Percentiles rank a stretch among this genome's conserved stretches.
Conservation (phyloP, 2,113 vertebrate species). For the Nothobranchius furzeri region DNA sequence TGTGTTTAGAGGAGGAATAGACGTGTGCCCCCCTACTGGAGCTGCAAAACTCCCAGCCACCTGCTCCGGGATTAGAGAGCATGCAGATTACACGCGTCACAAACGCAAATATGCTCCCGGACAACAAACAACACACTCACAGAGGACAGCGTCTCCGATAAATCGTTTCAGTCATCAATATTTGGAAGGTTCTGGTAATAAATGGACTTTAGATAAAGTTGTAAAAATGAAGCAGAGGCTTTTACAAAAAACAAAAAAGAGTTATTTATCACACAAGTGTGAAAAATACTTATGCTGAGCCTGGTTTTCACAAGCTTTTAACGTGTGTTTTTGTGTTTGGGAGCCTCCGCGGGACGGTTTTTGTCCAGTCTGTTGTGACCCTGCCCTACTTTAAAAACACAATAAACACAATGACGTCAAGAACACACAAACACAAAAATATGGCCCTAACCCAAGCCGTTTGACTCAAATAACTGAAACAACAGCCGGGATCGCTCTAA, state of each 20-base stretch:
- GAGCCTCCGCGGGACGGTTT: conserved; percentile 10
- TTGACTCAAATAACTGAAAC: too few relatives aligned
- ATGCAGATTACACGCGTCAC: conserved; percentile 79
- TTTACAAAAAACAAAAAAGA: too few relatives aligned
- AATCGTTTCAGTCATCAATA: conserved; percentile 53
- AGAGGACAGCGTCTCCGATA: conserved; percentile 32
- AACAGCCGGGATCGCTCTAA: too few relatives aligned
- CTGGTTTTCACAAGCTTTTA: neutral
- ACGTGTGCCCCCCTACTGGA: conserved; percentile 61
- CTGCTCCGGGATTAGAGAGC: conserved; percentile 80
- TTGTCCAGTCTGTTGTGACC: conserved; percentile 16
- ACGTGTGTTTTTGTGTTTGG: conserved; percentile 7
- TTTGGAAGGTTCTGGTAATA: conserved; percentile 33
- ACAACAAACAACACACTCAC: conserved; percentile 58
- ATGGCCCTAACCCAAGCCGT: too few relatives aligned
- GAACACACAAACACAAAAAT: neutral
- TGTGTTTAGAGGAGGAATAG: conserved; percentile 52
- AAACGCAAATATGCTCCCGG: conserved; percentile 71
- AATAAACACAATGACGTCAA: conserved; percentile 49
- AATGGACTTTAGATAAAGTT: neutral
- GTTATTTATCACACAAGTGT: neutral
- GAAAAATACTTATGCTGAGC: neutral
- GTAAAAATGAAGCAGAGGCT: too few relatives aligned
- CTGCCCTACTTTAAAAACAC: conserved; percentile 52
- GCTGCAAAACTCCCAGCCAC: conserved; percentile 77